Percentiles rank a stretch among this genome's conserved stretches.
Conservation (phyloP, 2,888 invertebrate species). For the Xestia c-nigrum region DNA sequence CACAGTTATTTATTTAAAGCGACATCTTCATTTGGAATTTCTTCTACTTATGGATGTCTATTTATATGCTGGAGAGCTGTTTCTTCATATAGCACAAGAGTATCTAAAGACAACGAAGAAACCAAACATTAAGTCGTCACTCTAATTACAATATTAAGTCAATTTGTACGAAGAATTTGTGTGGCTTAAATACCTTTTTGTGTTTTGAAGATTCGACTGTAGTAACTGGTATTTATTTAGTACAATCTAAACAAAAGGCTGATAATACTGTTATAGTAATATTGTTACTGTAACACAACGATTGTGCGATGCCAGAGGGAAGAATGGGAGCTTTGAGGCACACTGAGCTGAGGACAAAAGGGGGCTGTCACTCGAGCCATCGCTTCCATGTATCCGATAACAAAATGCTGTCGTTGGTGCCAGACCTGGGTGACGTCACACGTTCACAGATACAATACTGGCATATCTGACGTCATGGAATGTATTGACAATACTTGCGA, state of each 20-base stretch:
- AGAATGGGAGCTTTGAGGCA: conserved; percentile 73
- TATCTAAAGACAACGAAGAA: conserved; percentile 33
- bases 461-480: conserved; percentile 62
- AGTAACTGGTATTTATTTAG: conserved; percentile 32
- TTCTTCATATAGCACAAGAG: conserved; percentile 26
- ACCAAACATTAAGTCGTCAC: conserved; percentile 42
- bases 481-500: conserved; percentile 46
- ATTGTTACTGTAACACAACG: conserved; percentile 61
- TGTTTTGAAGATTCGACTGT: conserved; percentile 39
- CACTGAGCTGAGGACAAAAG: conserved; percentile 68
- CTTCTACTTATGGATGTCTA: conserved; percentile 81
- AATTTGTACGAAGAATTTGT: conserved; percentile 34
- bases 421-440: conserved; percentile 70
- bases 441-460: conserved; percentile 67
- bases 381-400: conserved; percentile 74
- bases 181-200: conserved; percentile 39
- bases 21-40: conserved; percentile 81
- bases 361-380: conserved; percentile 67
- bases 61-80: conserved; percentile 67
- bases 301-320: conserved; percentile 62
- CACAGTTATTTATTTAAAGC: conserved; percentile 85
- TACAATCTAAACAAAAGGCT: conserved; percentile 43
- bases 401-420: conserved; percentile 68
- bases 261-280: conserved; percentile 62
- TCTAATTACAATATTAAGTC: conserved; percentile 52